Base-by-base conservation (phyloP, 2,113 vertebrate genomes). In the Pyrgilauda ruficollis region DNA sequence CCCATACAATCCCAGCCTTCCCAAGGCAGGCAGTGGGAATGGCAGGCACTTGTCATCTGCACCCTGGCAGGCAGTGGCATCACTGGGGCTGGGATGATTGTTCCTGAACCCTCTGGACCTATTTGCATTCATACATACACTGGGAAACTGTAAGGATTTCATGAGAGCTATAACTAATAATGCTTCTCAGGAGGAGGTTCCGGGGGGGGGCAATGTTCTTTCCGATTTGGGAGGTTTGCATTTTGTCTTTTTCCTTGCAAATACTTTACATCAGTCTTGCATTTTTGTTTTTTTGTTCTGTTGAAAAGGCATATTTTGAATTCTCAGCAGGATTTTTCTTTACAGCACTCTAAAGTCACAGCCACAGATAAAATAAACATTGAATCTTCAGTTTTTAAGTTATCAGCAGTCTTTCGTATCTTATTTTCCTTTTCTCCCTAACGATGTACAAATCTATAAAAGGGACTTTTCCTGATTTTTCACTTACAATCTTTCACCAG, bases 91-190 rank as follows among this genome's bases (percentile, higher is more conserved):
- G 83, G 16, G 37, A 33, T 31, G 80, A 87, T 92, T 95, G 69
- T 96, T 72, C 35, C 44, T 76, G 83, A 56, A 78, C 52, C 73
- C 92, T 86, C 90, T 83, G 84, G 61, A 86, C 31, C 72, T 52
- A 94, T 90, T 96, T 93, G 88, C 73, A 84, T 96, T 97, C 92
- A 68, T n/a, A 50, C 5, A 2, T 69, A 43, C 86, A 75, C 73
- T 92, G 86, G 86, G 89, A 87, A 92, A 81, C 61, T 96, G 84
- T 92, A 58, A 90, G 80, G 66, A 3, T 15, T 90, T 87, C 87
- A 84, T 92, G 92, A 93, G 77, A 95, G 79, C 72, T 93, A 69
- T 70, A 84, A 72, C 56, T 21, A 31, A 58, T 58, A 87, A 63
- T 10, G 15, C 49, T 92, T 89, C 89, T 92, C 89, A 95, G 69